phyloP scores from a whole-genome alignment of 2,797 vertebrate genomes.

The Cebuella pygmaea region DNA sequence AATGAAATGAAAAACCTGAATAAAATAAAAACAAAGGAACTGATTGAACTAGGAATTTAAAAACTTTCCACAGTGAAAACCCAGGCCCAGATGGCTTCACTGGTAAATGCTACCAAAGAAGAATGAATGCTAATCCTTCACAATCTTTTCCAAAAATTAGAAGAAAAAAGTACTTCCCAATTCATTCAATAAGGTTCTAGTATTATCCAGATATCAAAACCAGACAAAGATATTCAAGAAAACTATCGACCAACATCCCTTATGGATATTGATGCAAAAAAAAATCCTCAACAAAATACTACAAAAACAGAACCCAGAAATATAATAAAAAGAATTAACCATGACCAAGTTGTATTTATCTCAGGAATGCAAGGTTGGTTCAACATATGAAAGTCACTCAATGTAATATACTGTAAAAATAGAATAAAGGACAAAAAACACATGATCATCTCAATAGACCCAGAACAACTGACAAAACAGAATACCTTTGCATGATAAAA shows the following conservation, averaged over 20 bases:
- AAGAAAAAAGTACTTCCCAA: background rate
- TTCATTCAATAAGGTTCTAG: background rate
- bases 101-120: background rate
- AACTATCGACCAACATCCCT: background rate
- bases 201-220: background rate
- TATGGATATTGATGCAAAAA: background rate
- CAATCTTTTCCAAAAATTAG: background rate
- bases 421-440: background rate
- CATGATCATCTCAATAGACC: background rate
- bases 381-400: background rate
- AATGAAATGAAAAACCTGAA: background rate
- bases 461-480: background rate
- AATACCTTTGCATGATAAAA: background rate
- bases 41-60: background rate
- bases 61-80: background rate
- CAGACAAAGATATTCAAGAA: background rate
- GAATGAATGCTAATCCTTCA: background rate
- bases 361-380: background rate
- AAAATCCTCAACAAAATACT: background rate
- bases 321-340: background rate
- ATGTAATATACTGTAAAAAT: no score
- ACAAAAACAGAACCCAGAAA: background rate
- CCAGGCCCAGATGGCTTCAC: background rate
- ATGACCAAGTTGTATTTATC: background rate
- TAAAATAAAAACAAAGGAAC: background rate